Base-by-base conservation (phyloP, 2,888 invertebrate species). In the Folsomia manolachei region DNA sequence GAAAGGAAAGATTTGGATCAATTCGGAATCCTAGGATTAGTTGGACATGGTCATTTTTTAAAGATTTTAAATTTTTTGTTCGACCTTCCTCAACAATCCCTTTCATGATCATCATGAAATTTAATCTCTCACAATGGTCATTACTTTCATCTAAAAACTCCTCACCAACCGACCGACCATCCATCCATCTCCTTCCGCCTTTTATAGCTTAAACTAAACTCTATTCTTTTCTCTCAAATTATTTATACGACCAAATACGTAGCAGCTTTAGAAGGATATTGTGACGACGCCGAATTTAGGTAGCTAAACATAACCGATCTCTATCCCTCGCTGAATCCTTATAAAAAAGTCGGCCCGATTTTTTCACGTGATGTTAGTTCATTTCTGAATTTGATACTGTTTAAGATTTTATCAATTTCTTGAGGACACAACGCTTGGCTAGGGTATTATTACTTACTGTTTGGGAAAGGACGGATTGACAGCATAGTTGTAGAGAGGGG, bases 51-150 rank as follows among this genome's bases (percentile, higher is more conserved):
- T 63, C 63, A 63, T 63, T 63, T 63, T 63, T 63, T 63, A 63
- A 63, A 63, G 63, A 27, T 63, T 63, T 27, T 56, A 56, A 56
- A 56, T 27, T 27, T 63, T 25, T 63, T 63, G 63, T 63, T 27
- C 63, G 63, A 25, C 63, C 63, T 63, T 63, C n/a, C 63, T 19
- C 63, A 63, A 63, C 63, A 63, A 63, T 63, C 27, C 63, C 63
- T 27, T 56, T 63, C 27, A 63, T 63, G 63, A 27, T 26, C 26
- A 27, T 56, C 56, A n/a, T 63, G 63, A 63, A 63, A 63, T 27
- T 63, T 63, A 63, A 63, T 63, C 63, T 63, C 63, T 63, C 63
- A 63, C 25, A 63, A 63, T 63, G 63, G 63, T 63, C 63, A 63
- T 63, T 63, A 63, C 63, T 63, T 63, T 62, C 25, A 62, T 62